Evolutionary conservation across 2,888 invertebrate genomes (phyloP), one percentile per base, ranked within the genome.

Genomic region (Ophraella communa): DNA sequence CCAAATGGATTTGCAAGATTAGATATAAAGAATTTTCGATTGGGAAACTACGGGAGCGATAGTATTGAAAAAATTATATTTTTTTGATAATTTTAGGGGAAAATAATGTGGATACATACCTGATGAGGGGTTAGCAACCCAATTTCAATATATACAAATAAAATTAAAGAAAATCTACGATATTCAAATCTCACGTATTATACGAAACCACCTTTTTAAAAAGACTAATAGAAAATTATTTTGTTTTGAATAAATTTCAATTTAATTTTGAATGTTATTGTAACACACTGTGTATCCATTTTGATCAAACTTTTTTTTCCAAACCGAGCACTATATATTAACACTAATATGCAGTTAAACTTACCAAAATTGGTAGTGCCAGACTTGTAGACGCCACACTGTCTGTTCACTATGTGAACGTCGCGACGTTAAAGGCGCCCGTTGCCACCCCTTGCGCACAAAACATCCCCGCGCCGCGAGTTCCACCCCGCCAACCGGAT

Each of bases 381-480:
- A 81, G 81, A 81, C 81, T 78, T 82, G 81, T 78, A 79, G 83
- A 82, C 83, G 83, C 83, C 83, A 81, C 80, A 79, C 80, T 79
- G 83, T 83, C 83, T 83, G 80, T 81, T 79, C 81, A 81, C 82
- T 80, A 81, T 83, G 85, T 85, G 83, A 80, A 80, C 79, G 80
- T 83, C 85, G 86, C 80, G 86, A 85, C 87, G 86, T 85, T 84
- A 85, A 85, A 84, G 88, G 87, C 87, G 87, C 87, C 84, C 84
- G 64, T 49, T 62, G 66, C 75, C 74, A 71, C 77, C 78, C 79
- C 79, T 72, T 74, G 71, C 66, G 68, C 74, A 76, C 73, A 77
- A 76, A 74, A 61, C 57, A 42, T 49, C 71, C 72, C 73, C 74
- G 17, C 60, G 51, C 59, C 70, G 71, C 73, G 44, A 65, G 63